Conservation (phyloP, 2,113 vertebrate genomes). For the Cyprinus carpio region DNA sequence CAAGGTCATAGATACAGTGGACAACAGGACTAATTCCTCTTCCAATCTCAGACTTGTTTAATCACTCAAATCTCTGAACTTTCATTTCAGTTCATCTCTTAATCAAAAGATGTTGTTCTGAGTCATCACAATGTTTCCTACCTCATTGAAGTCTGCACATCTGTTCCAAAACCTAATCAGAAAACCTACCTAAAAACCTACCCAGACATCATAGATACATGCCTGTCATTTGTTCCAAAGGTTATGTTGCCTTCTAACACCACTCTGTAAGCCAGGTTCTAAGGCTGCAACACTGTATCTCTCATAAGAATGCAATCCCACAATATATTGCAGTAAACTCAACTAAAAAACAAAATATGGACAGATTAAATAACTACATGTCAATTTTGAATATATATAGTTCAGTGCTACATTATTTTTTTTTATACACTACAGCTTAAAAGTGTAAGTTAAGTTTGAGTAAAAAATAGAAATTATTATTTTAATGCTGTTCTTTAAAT, state of each 20-base stretch:
- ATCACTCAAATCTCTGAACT: conserved; percentile 12
- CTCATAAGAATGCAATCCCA: not conserved
- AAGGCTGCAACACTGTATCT: not conserved
- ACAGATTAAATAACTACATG: not conserved
- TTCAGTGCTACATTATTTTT: not conserved
- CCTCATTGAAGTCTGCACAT: not conserved
- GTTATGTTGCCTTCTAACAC: not conserved
- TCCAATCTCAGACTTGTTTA: conserved; percentile 12
- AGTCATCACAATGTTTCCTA: not conserved
- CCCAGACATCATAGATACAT: not conserved
- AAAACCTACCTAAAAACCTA: not conserved
- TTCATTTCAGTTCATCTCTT: not conserved
- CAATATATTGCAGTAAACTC: not conserved
- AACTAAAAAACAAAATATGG: not conserved
- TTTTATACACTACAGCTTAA: not conserved
- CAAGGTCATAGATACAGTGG: conserved; percentile 59
- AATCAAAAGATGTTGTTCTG: conserved; percentile 1
- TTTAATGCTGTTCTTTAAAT: too few relatives aligned
- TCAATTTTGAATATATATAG: too few relatives aligned
- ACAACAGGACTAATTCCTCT: conserved; percentile 17
- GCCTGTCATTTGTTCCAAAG: not conserved
- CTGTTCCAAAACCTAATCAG: conserved; percentile 3
- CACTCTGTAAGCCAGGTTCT: not conserved
- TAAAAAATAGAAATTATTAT: too few relatives aligned
- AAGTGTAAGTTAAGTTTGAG: not conserved